Conservation (phyloP, 2,797 vertebrate genomes). For the Argentina silus region DNA sequence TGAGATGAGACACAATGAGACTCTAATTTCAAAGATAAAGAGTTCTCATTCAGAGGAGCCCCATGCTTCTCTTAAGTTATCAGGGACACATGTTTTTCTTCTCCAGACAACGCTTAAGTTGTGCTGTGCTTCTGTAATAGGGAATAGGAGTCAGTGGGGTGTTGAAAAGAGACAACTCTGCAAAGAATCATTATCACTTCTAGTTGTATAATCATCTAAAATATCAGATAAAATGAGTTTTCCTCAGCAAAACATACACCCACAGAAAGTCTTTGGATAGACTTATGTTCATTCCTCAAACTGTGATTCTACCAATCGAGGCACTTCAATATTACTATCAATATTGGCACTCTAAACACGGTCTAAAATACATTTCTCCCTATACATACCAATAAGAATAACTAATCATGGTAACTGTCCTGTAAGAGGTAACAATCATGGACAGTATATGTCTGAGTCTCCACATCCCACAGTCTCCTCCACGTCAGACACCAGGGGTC, state of each 20-base stretch:
- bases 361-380: slow-evolving; percentile 9
- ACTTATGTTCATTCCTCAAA: background rate
- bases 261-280: background rate
- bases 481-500: too few species aligned
- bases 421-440: too few species aligned
- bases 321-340: background rate
- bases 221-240: background rate
- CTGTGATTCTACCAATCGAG: background rate
- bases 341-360: too few species aligned
- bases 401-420: too few species aligned
- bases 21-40: slow-evolving; percentile 25
- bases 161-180: background rate
- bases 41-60: background rate
- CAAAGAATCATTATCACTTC: slow-evolving; percentile 3
- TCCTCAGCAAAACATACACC: background rate
- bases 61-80: background rate
- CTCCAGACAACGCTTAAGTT: background rate
- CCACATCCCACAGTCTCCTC: too few species aligned
- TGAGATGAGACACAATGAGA: slow-evolving; percentile 3
- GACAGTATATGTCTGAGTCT: too few species aligned
- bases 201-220: background rate
- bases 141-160: background rate
- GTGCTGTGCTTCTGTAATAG: background rate
- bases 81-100: slow-evolving; percentile 1
- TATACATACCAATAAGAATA: too few species aligned